Evolutionary conservation across 2,797 vertebrate species (phyloP), one percentile per base, ranked within the genome.

Genomic region (Micromesistius poutassou): DNA sequence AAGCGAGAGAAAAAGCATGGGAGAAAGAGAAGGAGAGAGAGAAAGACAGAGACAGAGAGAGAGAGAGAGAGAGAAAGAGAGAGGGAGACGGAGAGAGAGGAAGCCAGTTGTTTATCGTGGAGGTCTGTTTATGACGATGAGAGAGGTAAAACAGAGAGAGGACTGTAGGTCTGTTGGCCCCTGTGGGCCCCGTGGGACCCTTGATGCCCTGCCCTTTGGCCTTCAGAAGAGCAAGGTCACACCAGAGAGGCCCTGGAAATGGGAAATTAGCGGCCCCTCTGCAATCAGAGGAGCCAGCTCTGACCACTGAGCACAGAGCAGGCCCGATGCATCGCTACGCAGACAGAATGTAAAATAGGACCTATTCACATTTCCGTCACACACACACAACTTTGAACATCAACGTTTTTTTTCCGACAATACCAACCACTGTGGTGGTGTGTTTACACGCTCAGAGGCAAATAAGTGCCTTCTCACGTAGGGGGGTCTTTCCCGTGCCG

Each of bases 71-170:
- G 74, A 75, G 73, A 66, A 14, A 46, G 73, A 74, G 73, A 36
- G 16, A 31, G 8, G 30, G 28, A 30, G 30, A 31, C 28, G 5
- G 8, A 30, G 13, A 14, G 93, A 93, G 91, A 96, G 96, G 96
- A 96, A 96, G 94, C 83, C 93, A 93, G 95, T 94, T 97, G 96
- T 97, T 97, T 97, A 97, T 94, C 92, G 93, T 94, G 90, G 89
- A 84, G 79, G 92, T 93, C 94, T 92, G 93, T 94, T 95, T 94
- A 96, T 96, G 94, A 95, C 88, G 91, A 91, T 89, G 88, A 76
- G 81, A 94, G 91, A 90, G 92, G 93, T 96, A 96, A 96, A 94
- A 94, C 92, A 90, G 28, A 85, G 91, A 89, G 83, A 87, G 89
- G 90, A 87, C 93, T 92, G 92, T 89, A 91, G 91, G 89, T 91